Conservation (phyloP, 2,113 vertebrate species). For the Corapipo altera region DNA sequence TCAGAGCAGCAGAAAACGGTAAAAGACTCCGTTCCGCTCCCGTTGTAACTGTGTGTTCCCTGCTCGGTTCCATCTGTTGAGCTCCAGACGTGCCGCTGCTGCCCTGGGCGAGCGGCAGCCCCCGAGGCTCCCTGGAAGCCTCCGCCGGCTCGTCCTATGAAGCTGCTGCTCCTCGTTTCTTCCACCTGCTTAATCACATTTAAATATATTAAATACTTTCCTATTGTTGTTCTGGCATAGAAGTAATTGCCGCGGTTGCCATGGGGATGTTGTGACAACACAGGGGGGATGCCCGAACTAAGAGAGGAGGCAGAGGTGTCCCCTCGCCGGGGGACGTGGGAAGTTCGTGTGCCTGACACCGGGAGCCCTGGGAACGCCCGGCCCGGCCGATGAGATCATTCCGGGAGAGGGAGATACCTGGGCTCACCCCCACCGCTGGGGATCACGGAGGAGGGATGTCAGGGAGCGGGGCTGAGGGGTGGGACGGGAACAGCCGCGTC, state of each 20-base stretch:
- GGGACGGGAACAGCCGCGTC: not conserved
- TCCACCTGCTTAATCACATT: constrained; percentile 24
- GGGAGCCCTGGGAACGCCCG: not conserved
- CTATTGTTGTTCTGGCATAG: not conserved
- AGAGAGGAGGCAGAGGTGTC: not conserved
- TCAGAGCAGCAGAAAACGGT: not conserved
- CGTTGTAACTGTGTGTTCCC: rapidly evolving
- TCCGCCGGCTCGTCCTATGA: not conserved
- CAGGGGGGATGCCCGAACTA: not conserved
- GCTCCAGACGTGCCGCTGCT: rapidly evolving
- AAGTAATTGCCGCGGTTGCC: not conserved
- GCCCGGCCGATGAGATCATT: rapidly evolving
- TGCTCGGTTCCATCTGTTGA: not conserved
- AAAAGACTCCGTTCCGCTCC: not conserved
- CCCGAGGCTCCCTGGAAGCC: not conserved
- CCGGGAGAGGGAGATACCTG: not conserved
- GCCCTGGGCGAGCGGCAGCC: not conserved
- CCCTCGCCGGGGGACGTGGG: not conserved
- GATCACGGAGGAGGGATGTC: not conserved
- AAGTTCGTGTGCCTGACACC: not conserved
- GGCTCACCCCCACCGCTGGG: not conserved
- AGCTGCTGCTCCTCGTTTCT: not conserved
- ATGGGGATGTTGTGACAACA: constrained; percentile 19
- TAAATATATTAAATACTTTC: constrained; percentile 21
- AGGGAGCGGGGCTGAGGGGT: not conserved